phyloP scores from a whole-genome alignment of 1,140 invertebrate species.

The Zaprionus davidi region DNA sequence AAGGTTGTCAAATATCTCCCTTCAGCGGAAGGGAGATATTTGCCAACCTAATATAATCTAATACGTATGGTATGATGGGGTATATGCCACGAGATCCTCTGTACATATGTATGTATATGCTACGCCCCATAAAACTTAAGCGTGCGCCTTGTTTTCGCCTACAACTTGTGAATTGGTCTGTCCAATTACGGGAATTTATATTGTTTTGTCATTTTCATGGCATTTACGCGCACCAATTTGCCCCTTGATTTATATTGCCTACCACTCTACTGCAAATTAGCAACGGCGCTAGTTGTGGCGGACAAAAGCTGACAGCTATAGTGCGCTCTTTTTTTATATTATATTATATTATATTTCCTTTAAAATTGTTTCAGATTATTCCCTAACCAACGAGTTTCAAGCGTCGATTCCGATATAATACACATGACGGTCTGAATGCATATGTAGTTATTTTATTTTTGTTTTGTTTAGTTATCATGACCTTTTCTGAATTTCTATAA shows the following conservation, averaged over 20 bases:
- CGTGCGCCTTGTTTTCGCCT: slow-evolving; percentile 33
- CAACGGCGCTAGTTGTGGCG: background rate
- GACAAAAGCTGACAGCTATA: no score
- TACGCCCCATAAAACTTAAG: slow-evolving; percentile 43
- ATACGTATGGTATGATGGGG: slow-evolving; percentile 46
- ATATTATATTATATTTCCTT: no score
- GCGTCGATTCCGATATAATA: no score
- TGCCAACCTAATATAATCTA: slow-evolving; percentile 21
- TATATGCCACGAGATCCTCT: slow-evolving; percentile 8
- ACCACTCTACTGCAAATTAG: slow-evolving; percentile 8
- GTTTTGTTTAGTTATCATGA: no score
- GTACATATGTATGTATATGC: background rate
- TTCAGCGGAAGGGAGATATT: no score
- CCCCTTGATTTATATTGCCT: slow-evolving; percentile 33
- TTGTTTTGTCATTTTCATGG: slow-evolving; percentile 65
- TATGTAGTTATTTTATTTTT: no score
- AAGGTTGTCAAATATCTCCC: no score
- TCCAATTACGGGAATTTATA: slow-evolving; percentile 60
- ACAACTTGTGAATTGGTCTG: slow-evolving; percentile 29
- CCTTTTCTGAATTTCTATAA: no score
- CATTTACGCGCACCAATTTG: slow-evolving; percentile 54
- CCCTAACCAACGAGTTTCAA: no score
- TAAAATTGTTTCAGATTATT: no score
- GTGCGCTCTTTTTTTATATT: no score
- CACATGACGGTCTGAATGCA: no score